phyloP scores from a whole-genome alignment of 2,888 invertebrate species.

The Agrypnus murinus region DNA sequence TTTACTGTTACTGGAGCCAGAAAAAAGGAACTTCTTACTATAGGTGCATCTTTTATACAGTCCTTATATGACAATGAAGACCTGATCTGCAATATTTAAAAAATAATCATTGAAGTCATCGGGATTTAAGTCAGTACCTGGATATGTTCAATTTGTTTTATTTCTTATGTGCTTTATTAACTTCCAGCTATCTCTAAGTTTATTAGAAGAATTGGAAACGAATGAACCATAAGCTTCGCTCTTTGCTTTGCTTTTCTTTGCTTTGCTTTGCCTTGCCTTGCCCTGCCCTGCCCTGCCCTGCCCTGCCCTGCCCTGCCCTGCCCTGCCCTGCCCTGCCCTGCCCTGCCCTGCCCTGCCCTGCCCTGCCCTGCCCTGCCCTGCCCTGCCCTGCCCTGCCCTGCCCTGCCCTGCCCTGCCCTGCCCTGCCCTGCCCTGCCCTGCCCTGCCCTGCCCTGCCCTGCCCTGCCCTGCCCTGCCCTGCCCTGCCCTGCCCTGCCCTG shows the following conservation, averaged over 20 bases:
- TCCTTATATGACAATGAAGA: too few relatives aligned
- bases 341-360: neutral
- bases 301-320: neutral
- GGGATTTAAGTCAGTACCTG: too few relatives aligned
- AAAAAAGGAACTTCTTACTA: too few relatives aligned
- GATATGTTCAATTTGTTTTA: too few relatives aligned
- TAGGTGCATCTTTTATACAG: too few relatives aligned
- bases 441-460: neutral
- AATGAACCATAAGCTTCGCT: too few relatives aligned
- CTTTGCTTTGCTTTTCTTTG: slow-evolving; percentile 5
- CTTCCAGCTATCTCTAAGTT: too few relatives aligned
- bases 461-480: neutral
- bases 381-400: neutral
- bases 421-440: neutral
- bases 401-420: neutral
- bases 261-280: neutral
- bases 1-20: too few relatives aligned
- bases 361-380: neutral
- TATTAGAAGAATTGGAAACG: too few relatives aligned
- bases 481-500: neutral
- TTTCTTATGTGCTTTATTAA: too few relatives aligned
- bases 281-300: neutral
- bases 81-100: too few relatives aligned
- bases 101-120: too few relatives aligned
- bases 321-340: neutral